phyloP scores from a whole-genome alignment of 1,140 invertebrate genomes.

The Pentalonia nigronervosa region DNA sequence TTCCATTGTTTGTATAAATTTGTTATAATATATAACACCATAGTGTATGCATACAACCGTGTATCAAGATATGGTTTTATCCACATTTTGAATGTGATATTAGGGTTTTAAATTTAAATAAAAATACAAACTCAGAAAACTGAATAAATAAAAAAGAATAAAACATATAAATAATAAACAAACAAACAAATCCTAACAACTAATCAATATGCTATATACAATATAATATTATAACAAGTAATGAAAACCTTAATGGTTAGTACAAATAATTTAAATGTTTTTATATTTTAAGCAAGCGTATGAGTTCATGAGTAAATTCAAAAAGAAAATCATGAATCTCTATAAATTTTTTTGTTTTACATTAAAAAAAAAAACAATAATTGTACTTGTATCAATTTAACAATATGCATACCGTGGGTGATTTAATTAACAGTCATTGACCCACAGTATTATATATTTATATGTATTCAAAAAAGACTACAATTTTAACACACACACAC shows the following conservation, averaged over 20 bases:
- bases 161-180: conserved; percentile 19
- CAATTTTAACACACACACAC: background rate
- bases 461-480: background rate
- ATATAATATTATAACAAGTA: conserved; percentile 13
- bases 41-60: background rate
- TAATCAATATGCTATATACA: conserved; percentile 39
- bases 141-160: conserved; percentile 27
- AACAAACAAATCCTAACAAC: conserved; percentile 24
- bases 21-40: background rate
- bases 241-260: background rate
- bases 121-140: conserved; percentile 6
- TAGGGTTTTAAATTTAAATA: background rate
- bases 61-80: background rate
- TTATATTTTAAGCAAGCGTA: background rate
- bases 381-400: conserved; percentile 17
- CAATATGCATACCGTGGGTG: conserved; percentile 14
- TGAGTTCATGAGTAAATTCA: background rate
- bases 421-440: conserved; percentile 32
- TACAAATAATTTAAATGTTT: background rate
- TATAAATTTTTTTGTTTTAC: background rate
- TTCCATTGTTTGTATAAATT: background rate
- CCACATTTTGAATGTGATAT: background rate
- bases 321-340: background rate
- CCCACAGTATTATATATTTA: background rate
- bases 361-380: background rate